These are phyloP conservation scores for Quadroppia sp. DNA, from an alignment of 2,888 invertebrate genomes.

Conservation along the genomic window DNA sequence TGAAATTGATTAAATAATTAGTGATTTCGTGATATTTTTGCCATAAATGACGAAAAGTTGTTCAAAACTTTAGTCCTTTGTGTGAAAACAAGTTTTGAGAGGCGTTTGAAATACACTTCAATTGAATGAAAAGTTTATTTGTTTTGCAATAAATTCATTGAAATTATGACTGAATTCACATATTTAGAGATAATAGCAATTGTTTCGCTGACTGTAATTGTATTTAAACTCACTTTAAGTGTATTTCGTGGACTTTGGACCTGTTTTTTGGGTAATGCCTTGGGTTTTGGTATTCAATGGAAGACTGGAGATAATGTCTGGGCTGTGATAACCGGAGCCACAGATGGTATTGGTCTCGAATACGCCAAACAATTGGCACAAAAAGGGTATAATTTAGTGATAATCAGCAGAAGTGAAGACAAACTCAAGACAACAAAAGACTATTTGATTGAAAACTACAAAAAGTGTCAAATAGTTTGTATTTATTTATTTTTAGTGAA, in stretches of 20 bases:
- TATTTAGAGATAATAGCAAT: neutral
- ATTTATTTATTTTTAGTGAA: neutral
- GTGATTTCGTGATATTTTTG: too few species aligned
- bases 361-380: conserved; percentile 32
- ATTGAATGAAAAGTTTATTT: too few species aligned
- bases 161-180: neutral
- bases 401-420: conserved; percentile 27
- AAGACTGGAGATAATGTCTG: neutral
- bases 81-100: too few species aligned
- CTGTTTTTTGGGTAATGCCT: neutral
- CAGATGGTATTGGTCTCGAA: conserved; percentile 27
- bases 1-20: too few species aligned
- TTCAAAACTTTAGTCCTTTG: too few species aligned
- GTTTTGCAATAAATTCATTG: too few species aligned
- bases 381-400: neutral
- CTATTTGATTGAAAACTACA: neutral
- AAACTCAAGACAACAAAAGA: neutral
- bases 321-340: conserved; percentile 33
- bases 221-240: neutral
- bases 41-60: too few species aligned
- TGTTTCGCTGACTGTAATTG: neutral
- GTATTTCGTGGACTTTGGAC: neutral
- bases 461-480: neutral
- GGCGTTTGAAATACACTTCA: too few species aligned
- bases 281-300: neutral